Evolutionary conservation across 2,797 vertebrate genomes (phyloP), one percentile per base, ranked within the genome.

Genomic region (Anabas testudineus): DNA sequence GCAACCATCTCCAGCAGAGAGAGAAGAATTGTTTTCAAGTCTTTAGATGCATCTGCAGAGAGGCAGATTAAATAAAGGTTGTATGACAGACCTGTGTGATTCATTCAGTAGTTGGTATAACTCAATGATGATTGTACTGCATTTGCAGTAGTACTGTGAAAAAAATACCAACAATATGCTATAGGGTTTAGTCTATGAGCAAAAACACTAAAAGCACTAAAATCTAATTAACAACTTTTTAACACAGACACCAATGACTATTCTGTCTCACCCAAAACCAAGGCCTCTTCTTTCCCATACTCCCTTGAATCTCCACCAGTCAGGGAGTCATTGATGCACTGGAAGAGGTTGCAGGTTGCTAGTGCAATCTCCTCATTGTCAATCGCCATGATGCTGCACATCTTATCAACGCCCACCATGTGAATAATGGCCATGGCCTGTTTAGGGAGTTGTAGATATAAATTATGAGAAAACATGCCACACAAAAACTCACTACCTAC

Each of bases 391-490:
- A 98, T 94, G 87, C 93, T 94, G 80, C 97, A 98, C 37, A 99
- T 90, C 56, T 90, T 95, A 73, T 96, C 94, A 4, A 97, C 81
- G 34, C 94, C 93, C 68, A 98, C 87, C 64, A 92, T 82, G 13
- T 98, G 94, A 56, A 97, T 82, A 41, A 98, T 94, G 2, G 95
- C 97, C 3, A 95, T 96, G 74, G 97, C 93, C 98, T 99, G 78
- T 82, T 71, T 30, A 47, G 13, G 42, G 19, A 56, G 49, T 39
- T 0, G 56, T 53, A 53, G 43, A 81, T 36, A 74, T 24, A 28
- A 1, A 69, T 46, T 28, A 32, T 37, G 10, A 58, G 22, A 36
- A 28, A 24, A n/a, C 16, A 58, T 14, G 0, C 10, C 9, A 54
- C 12, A 19, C 0, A 41, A 43, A 61, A 30, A 7, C 4, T 30